These are phyloP conservation scores for Pitta sordida DNA, from an alignment of 2,113 vertebrate species.

Conservation along the genomic window DNA sequence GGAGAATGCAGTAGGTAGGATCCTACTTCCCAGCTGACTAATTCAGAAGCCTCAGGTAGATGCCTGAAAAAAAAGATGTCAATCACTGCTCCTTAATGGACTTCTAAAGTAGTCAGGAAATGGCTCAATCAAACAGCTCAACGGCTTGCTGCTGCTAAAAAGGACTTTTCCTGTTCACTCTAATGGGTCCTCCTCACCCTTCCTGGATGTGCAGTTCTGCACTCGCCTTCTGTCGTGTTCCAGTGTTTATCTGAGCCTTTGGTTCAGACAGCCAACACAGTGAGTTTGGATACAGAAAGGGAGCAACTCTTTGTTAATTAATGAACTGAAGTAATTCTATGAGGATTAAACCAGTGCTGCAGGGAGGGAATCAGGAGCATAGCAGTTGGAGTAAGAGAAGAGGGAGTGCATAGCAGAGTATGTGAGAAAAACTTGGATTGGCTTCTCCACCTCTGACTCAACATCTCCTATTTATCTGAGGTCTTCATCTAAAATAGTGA, in stretches of 20 bases:
- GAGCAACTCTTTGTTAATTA: not conserved
- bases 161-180: not conserved
- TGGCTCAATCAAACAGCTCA: constrained; percentile 18
- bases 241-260: not conserved
- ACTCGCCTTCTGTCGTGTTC: not conserved
- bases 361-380: not conserved
- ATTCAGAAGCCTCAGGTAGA: constrained; percentile 51
- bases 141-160: constrained; percentile 1
- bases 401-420: accelerated
- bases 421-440: not conserved
- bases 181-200: not conserved
- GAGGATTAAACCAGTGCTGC: not conserved
- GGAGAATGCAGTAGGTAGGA: not conserved
- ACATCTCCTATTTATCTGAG: not conserved
- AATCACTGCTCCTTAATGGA: constrained; percentile 54
- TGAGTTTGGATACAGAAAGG: not conserved
- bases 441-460: not conserved
- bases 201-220: not conserved
- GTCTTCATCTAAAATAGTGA: not conserved
- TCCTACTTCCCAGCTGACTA: constrained; percentile 6
- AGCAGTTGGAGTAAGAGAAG: not conserved
- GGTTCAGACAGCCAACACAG: not conserved
- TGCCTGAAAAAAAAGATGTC: constrained; percentile 32
- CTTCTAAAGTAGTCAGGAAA: constrained; percentile 51
- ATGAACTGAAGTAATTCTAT: not conserved